Percentiles rank a stretch among this genome's conserved stretches.
phyloP scores from a whole-genome alignment of 2,888 invertebrate genomes.

The Chymomyza procnemis region DNA sequence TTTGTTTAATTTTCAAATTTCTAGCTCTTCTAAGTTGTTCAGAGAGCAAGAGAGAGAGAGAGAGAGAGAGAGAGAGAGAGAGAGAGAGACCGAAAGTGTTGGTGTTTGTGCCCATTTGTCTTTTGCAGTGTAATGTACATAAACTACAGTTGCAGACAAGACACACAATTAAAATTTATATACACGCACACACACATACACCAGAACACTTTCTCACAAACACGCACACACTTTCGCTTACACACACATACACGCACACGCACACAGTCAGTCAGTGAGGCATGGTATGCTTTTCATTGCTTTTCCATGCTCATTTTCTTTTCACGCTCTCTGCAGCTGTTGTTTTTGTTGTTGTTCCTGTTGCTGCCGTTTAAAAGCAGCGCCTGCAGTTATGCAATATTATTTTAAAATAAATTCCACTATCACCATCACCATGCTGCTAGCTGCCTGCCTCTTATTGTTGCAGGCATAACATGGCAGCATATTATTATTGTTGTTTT shows the following conservation, averaged over 20 bases:
- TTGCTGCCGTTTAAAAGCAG: constrained; percentile 9
- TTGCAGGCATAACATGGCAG: not conserved
- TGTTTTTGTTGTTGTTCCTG: not conserved
- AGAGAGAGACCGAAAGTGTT: no score
- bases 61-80: no score
- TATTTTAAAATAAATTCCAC: constrained; percentile 63
- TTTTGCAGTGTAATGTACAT: not conserved
- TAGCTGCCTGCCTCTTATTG: constrained; percentile 10
- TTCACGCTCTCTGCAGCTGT: not conserved
- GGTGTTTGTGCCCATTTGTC: not conserved
- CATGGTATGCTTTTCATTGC: not conserved
- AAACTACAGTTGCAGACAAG: not conserved
- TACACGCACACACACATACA: constrained; percentile 10
- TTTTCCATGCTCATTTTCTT: not conserved
- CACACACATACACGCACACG: not conserved
- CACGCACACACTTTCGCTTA: not conserved
- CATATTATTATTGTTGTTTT: not conserved
- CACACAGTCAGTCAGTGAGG: constrained; percentile 6
- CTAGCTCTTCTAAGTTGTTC: no score
- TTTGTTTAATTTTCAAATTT: no score
- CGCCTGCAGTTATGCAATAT: constrained; percentile 63
- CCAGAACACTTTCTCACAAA: not conserved
- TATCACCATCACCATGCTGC: no score
- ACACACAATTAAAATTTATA: constrained; percentile 59
- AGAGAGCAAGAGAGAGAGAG: no score